phyloP scores from a whole-genome alignment of 2,888 invertebrate species.

The Leucoptera coffeella region DNA sequence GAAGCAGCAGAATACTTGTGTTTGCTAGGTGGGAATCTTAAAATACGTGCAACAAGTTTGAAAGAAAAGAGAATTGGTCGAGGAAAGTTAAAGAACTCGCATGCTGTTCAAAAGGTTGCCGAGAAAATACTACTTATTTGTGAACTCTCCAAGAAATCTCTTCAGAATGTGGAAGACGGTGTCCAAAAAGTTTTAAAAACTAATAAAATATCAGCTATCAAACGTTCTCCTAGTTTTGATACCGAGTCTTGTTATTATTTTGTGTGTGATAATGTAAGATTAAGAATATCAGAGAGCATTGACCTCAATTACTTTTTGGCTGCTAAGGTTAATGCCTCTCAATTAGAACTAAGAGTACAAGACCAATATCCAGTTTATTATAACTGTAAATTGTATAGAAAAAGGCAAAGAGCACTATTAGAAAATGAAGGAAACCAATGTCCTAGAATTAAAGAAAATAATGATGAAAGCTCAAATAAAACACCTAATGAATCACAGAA shows the following conservation, averaged over 20 bases:
- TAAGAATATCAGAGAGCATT: conserved; percentile 24
- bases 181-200: conserved; percentile 19
- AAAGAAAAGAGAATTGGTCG: conserved; percentile 27
- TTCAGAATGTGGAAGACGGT: conserved; percentile 33
- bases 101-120: conserved; percentile 34
- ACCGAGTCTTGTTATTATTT: not conserved
- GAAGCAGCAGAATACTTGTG: conserved; percentile 40
- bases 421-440: conserved; percentile 1
- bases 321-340: conserved; percentile 23
- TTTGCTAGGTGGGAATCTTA: conserved; percentile 37
- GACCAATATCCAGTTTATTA: conserved; percentile 31
- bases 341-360: conserved; percentile 9
- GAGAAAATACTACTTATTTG: conserved; percentile 36
- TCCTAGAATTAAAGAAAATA: not conserved
- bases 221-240: not conserved
- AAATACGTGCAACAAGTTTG: conserved; percentile 26
- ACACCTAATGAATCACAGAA: not conserved
- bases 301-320: conserved; percentile 25
- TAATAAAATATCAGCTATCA: not conserved
- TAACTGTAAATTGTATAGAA: conserved; percentile 24
- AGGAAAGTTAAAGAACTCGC: conserved; percentile 25
- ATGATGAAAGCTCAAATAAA: not conserved
- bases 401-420: conserved; percentile 9
- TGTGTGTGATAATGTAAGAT: not conserved
- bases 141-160: conserved; percentile 38